Base-by-base conservation (phyloP, 2,113 vertebrate species). In the Gulo gulo region DNA sequence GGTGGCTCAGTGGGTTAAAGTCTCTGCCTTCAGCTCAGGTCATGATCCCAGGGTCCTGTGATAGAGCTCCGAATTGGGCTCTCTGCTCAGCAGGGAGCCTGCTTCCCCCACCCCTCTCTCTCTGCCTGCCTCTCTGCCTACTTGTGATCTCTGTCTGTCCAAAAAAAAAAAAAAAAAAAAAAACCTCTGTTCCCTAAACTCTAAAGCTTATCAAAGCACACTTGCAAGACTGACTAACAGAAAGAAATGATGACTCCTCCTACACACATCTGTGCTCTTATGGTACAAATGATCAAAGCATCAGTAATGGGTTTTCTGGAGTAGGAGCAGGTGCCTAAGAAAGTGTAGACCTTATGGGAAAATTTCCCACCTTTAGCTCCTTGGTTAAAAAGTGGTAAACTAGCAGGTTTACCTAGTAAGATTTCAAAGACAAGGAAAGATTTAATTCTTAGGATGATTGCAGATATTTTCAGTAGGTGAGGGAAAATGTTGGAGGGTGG, bases 191-290 rank as follows among this genome's bases (percentile, higher is more conserved):
- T 91, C 47, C 31, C 4, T 81, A 79, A 95, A 90, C n/a, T 92
- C 55, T 61, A 83, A 74, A 97, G 84, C 31, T 50, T 47, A 79
- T 74, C 76, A 90, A 97, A 91, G 96, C 63, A 69, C 26, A 36
- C 23, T 91, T 81, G 45, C 24, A 71, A n/a, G 16, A 47, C 11
- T 61, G 55, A 90, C 50, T 42, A 85, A 90, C 84, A 95, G 45
- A 92, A 26, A 57, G 34, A 95, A 86, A 13, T 79, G 67, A 76
- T 45, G 57, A 52, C 69, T 45, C 16, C 34, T 73, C 31, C 83
- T 21, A 1, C 15, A 86, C 18, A 50, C 16, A 6, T 79, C 50
- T 76, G 21, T 65, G 36, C 39, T 71, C 24, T 55, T 80, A 55
- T 4, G 88, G 45, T n/a, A 59, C 2, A 14, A 74, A 45, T 3